phyloP scores from a whole-genome alignment of 2,888 invertebrate genomes.

The Pheosia tremula region DNA sequence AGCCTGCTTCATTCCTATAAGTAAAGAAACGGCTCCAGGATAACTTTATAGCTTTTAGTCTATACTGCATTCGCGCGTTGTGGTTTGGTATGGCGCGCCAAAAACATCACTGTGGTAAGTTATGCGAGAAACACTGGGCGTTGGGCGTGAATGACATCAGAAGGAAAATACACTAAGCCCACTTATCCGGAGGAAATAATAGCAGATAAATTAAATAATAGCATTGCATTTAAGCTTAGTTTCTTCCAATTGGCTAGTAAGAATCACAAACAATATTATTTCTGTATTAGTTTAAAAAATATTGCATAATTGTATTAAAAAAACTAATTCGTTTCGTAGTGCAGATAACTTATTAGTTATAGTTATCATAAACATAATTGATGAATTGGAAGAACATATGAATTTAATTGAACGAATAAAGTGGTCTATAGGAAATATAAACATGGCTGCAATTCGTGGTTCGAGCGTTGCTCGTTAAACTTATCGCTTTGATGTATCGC shows the following conservation, averaged over 20 bases:
- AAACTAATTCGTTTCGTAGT: not conserved
- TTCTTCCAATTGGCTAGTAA: too few species aligned
- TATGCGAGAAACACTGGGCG: too few species aligned
- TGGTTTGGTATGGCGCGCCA: too few species aligned
- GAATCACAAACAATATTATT: not conserved
- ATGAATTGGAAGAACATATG: constrained; percentile 2
- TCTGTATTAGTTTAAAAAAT: not conserved
- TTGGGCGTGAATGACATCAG: not conserved
- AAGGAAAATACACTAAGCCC: not conserved
- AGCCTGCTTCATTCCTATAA: too few species aligned
- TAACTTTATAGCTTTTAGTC: too few species aligned
- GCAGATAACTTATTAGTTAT: not conserved
- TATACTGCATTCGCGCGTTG: too few species aligned
- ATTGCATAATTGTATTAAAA: not conserved
- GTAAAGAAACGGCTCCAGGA: too few species aligned
- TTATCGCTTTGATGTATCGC: constrained; percentile 52
- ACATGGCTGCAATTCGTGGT: constrained; percentile 49
- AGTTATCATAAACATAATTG: not conserved
- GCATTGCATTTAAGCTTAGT: too few species aligned
- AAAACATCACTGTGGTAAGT: too few species aligned
- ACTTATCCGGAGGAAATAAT: not conserved
- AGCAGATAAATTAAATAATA: not conserved
- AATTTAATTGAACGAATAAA: constrained; percentile 32
- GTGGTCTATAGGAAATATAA: constrained; percentile 31
- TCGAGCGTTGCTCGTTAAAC: constrained; percentile 50